phyloP scores from a whole-genome alignment of 1,140 invertebrate species.

The Drosophila ercepeae region DNA sequence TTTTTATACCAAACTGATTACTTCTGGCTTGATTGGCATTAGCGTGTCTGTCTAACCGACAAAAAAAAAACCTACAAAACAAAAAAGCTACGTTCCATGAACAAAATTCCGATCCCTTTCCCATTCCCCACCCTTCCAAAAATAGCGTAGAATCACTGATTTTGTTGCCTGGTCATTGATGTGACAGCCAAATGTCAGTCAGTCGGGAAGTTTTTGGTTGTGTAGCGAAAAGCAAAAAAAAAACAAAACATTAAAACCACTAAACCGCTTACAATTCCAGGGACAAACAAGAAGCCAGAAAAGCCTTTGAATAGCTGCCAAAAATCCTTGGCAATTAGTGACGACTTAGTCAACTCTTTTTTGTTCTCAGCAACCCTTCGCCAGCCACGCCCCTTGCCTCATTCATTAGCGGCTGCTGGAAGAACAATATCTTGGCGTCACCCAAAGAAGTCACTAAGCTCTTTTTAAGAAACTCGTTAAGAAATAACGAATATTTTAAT shows the following conservation, averaged over 20 bases:
- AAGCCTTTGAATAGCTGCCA: constrained; percentile 28
- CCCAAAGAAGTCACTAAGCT: neutral
- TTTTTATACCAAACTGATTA: constrained; percentile 56
- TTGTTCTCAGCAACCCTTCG: constrained; percentile 27
- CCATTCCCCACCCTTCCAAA: neutral
- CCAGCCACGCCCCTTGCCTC: constrained; percentile 8
- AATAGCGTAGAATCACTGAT: constrained; percentile 15
- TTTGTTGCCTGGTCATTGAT: constrained; percentile 64
- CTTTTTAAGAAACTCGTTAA: neutral
- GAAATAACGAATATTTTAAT: neutral
- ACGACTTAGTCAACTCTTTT: constrained; percentile 57
- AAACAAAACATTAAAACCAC: constrained; percentile 20
- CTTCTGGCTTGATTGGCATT: constrained; percentile 73
- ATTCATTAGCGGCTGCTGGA: constrained; percentile 45
- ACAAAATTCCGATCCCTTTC: neutral
- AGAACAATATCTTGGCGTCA: constrained; percentile 36
- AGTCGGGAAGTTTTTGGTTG: neutral
- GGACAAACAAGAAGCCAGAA: neutral
- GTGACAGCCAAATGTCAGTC: constrained; percentile 66
- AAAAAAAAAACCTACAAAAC: neutral
- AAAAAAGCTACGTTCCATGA: too few relatives aligned
- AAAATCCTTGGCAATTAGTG: constrained; percentile 60
- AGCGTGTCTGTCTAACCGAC: constrained; percentile 53
- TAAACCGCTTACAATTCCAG: constrained; percentile 55
- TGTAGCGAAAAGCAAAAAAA: constrained; percentile 3